Conservation (phyloP, 2,113 vertebrate genomes). For the Chloropsis cyanopogon region DNA sequence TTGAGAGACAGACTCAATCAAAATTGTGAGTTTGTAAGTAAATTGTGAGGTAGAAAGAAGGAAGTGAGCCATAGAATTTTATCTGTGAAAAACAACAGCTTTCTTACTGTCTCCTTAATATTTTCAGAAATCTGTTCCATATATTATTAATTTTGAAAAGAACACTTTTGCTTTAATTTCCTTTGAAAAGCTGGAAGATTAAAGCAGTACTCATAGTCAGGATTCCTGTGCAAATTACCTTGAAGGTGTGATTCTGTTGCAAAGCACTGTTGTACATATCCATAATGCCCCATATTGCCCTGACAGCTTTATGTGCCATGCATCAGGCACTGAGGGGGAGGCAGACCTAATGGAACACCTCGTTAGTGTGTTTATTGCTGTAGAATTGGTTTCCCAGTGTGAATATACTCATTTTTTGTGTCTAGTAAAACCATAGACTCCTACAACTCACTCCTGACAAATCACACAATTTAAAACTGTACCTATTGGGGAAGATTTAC, state of each 20-base stretch:
- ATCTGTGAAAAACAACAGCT: not conserved
- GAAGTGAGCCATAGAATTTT: not conserved
- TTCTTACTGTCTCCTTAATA: not conserved
- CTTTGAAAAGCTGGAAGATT: not conserved
- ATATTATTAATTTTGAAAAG: not conserved
- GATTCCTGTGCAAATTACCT: not conserved
- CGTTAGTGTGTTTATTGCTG: not conserved
- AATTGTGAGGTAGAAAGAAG: not conserved
- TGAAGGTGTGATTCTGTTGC: not conserved
- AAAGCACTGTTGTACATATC: not conserved
- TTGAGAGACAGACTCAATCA: not conserved
- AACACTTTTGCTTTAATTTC: not conserved
- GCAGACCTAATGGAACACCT: not conserved
- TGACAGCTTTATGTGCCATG: not conserved
- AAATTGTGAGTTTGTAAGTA: not conserved
- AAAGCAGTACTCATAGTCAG: not conserved
- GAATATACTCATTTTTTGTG: not conserved
- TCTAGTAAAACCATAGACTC: not conserved
- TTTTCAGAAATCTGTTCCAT: not conserved
- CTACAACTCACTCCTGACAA: not conserved
- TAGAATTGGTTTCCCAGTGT: not conserved
- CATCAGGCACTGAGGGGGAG: not conserved
- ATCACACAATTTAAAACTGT: not conserved
- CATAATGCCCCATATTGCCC: not conserved
- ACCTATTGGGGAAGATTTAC: not conserved